Evolutionary conservation across 2,113 vertebrate species (phyloP).

Genomic region (Ardeotis arabs): DNA sequence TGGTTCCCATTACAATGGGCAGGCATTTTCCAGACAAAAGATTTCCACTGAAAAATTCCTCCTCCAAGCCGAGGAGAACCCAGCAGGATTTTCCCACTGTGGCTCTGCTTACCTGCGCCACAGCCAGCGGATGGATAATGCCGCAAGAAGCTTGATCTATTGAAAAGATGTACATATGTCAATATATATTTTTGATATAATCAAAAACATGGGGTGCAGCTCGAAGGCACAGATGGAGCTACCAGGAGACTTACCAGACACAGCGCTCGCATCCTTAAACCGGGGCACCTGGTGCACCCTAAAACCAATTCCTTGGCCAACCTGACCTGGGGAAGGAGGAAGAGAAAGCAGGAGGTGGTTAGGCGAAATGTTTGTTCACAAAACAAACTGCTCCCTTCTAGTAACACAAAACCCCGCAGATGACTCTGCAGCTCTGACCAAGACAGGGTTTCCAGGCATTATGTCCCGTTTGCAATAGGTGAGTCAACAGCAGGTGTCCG

Average conservation of each 20-base stretch:
- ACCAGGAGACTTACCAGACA: background rate
- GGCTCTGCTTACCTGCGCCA: background rate
- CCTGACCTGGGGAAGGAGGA: background rate
- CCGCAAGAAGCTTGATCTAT: fast-evolving
- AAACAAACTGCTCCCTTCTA: constrained; percentile 42
- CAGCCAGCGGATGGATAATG: background rate
- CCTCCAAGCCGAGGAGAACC: background rate
- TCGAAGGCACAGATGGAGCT: background rate
- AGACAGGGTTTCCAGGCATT: constrained; percentile 24
- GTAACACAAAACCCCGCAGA: background rate
- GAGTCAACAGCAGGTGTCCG: constrained; percentile 58
- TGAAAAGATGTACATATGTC: background rate
- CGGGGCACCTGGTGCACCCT: background rate
- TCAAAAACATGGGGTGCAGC: background rate
- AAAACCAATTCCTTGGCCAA: background rate
- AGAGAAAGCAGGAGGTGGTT: background rate
- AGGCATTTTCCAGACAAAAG: constrained; percentile 41
- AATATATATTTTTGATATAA: background rate
- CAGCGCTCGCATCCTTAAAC: background rate
- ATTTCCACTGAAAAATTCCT: constrained; percentile 41
- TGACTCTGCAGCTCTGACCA: background rate
- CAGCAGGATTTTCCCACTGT: constrained; percentile 21
- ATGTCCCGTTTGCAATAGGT: background rate
- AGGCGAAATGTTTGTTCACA: constrained; percentile 34
- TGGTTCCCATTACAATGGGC: constrained; percentile 23